A percentile compares a stretch with the other conserved stretches of the same genome.
These are phyloP conservation scores for Eonycteris spelaea DNA, from an alignment of 2,113 vertebrate species.

Conservation along the genomic window DNA sequence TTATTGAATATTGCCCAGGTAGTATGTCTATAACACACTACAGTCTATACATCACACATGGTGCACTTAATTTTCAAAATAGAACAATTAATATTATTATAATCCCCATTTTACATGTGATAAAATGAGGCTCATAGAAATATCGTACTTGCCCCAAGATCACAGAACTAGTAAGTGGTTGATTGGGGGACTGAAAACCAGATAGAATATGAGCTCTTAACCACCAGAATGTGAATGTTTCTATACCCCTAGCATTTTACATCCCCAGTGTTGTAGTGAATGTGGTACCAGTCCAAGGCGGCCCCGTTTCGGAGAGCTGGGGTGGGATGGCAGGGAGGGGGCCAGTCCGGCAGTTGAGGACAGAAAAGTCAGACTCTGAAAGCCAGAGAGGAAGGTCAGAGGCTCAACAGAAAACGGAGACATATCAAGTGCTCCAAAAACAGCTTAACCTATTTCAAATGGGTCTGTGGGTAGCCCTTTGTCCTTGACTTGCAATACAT, in stretches of 20 bases:
- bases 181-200: not conserved
- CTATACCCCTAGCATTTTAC: not conserved
- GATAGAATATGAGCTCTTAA: not conserved
- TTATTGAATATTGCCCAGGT: not conserved
- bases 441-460: not conserved
- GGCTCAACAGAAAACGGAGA: not conserved
- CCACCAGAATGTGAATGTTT: not conserved
- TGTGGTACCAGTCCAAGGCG: not conserved
- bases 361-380: not conserved
- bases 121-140: not conserved
- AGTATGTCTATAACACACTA: not conserved
- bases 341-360: not conserved
- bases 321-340: rapidly evolving
- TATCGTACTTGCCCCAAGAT: not conserved
- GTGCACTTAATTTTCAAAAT: not conserved
- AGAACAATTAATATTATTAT: not conserved
- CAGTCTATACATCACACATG: not conserved
- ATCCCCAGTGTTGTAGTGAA: not conserved
- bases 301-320: not conserved
- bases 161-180: not conserved
- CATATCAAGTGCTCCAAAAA: not conserved
- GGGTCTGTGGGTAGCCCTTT: not conserved
- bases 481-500: not conserved
- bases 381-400: not conserved
- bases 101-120: not conserved